phyloP scores from a whole-genome alignment of 2,888 invertebrate genomes.

The Drosophila mimetica region DNA sequence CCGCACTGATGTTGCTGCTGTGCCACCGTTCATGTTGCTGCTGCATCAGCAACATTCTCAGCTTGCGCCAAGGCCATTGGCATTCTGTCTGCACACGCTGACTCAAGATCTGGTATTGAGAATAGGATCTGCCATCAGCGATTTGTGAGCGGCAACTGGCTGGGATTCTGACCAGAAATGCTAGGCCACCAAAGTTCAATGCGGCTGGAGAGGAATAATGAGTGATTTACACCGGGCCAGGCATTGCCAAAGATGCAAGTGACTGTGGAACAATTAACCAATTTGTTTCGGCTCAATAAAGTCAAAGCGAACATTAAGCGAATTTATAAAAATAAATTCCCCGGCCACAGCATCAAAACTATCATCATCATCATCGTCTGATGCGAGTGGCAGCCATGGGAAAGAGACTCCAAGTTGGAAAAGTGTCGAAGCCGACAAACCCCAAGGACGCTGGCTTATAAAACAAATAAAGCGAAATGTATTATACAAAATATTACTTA shows the following conservation, averaged over 20 bases:
- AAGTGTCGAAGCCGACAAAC: constrained; percentile 67
- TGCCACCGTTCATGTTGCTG: constrained; percentile 11
- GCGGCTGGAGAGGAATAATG: constrained; percentile 8
- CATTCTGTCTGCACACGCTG: constrained; percentile 58
- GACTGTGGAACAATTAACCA: constrained; percentile 49
- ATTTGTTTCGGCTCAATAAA: constrained; percentile 51
- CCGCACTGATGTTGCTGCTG: constrained; percentile 30
- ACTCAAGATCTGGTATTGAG: constrained; percentile 19
- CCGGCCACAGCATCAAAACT: constrained; percentile 6
- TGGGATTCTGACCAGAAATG: constrained; percentile 37
- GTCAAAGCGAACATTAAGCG: constrained; percentile 19
- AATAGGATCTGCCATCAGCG: constrained; percentile 14
- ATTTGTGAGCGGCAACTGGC: constrained; percentile 61
- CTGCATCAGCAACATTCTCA: constrained; percentile 71
- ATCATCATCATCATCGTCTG: constrained; percentile 33
- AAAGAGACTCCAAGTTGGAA: constrained; percentile 64
- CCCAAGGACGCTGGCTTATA: constrained; percentile 69
- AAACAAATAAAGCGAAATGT: constrained; percentile 79
- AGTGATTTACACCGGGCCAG: constrained; percentile 3
- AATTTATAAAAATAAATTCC: constrained; percentile 24
- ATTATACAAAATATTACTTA: constrained; percentile 73
- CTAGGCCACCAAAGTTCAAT: constrained; percentile 40
- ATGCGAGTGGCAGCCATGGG: constrained; percentile 62
- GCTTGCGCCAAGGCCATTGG: constrained; percentile 76
- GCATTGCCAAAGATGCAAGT: constrained; percentile 9